phyloP scores from a whole-genome alignment of 2,797 vertebrate genomes.

The Acanthis flammea region DNA sequence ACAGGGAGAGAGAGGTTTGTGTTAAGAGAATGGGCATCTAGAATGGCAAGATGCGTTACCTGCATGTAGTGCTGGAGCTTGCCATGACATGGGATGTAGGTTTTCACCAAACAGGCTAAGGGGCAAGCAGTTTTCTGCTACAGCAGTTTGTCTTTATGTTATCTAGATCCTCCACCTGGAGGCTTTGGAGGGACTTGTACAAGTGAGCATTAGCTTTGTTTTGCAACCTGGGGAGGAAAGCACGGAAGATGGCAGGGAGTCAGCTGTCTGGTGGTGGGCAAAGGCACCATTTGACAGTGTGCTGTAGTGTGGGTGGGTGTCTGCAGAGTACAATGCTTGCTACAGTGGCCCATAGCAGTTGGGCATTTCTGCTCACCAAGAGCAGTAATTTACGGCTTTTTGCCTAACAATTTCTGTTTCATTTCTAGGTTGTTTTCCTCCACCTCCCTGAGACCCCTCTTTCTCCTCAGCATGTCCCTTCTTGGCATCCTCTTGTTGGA shows the following conservation, averaged over 20 bases:
- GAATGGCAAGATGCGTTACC: neutral
- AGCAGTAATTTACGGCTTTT: neutral
- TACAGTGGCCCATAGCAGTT: neutral
- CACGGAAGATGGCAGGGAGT: neutral
- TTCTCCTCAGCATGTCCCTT: constrained; percentile 87
- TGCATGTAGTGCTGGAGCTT: neutral
- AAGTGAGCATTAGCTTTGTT: neutral
- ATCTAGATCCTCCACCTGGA: neutral
- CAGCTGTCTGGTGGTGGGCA: neutral
- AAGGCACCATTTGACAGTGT: neutral
- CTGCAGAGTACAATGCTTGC: neutral
- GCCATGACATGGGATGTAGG: neutral
- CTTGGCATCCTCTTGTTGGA: constrained; percentile 89
- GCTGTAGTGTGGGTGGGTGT: neutral
- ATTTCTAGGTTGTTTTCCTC: constrained; percentile 90
- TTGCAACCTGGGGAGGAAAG: neutral
- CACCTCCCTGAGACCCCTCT: constrained; percentile 89
- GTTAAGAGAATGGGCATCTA: neutral
- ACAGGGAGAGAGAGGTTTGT: neutral
- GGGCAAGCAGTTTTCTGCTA: neutral
- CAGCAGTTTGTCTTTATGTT: neutral
- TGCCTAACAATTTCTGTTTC: neutral
- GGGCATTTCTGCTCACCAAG: neutral
- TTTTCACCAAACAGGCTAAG: neutral
- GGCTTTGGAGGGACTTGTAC: neutral